Base-by-base conservation (phyloP, 2,113 vertebrate species). In the Anolis carolinensis region DNA sequence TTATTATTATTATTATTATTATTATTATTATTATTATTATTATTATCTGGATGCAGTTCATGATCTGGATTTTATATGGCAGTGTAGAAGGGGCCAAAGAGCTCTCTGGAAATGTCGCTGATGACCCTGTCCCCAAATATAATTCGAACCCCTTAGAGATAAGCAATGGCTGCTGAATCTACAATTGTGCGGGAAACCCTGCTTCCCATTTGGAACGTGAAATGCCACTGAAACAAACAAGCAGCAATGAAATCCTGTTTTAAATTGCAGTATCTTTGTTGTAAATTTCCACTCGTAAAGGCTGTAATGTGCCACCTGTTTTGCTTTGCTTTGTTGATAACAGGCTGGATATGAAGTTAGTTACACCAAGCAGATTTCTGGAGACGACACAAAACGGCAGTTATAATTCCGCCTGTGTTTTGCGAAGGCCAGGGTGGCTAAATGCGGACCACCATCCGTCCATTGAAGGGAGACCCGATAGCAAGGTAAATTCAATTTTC, bases 221-320 rank as follows among this genome's bases (percentile, higher is more conserved):
- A 87, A 82, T 73, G 82, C 5, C 72, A 76, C 25, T 65, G 78
- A 91, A 91, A 68, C 85, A 76, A 65, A 27, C 76, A 79, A 81
- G 73, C 11, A 86, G 59, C 32, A 78, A 32, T 50, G 72, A 72
- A 83, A 55, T 55, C 34, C 55, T 87, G n/a, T 80, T 92, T 89
- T 82, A 88, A 81, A 83, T 88, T 82, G 78, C 25, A 50, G 6
- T 30, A 30, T 32, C 20, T 32, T n/a, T 52, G 82, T 81, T 68
- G 70, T 82, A 89, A 81, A 71, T 86, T 88, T 91, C 68, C 81
- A 52, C 71, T 1, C 79, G 79, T 70, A 85, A 83, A 81, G 82
- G 39, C 16, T 90, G 79, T 68, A 39, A 55, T 71, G 72, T 72
- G 75, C 18, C 55, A 70, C 32, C 34, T 77, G 9, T 63, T 91